phyloP scores from a whole-genome alignment of 2,113 vertebrate genomes.

The Aspiorhynchus laticeps region DNA sequence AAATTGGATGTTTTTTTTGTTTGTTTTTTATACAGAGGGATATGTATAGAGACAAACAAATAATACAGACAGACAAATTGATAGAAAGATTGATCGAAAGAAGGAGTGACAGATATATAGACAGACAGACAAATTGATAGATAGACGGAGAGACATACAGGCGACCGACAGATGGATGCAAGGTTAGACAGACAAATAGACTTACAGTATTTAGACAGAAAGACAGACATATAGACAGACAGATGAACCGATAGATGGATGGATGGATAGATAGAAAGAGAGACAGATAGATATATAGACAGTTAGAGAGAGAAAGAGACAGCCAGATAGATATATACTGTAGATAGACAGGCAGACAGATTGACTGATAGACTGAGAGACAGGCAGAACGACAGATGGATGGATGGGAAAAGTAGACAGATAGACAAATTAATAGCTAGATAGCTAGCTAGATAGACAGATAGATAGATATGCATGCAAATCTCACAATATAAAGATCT shows the following conservation, averaged over 20 bases:
- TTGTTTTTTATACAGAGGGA: not conserved
- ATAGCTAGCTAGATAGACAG: rapidly evolving
- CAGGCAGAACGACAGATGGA: not conserved
- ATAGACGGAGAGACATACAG: no score
- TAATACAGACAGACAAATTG: not conserved
- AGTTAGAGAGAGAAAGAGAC: not conserved
- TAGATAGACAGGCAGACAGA: not conserved
- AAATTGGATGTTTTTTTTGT: not conserved
- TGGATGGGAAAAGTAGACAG: not conserved
- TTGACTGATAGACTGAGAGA: not conserved
- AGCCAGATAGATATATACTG: not conserved
- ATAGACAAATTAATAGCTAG: not conserved
- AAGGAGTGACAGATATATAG: not conserved
- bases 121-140: no score
- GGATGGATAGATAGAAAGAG: not conserved
- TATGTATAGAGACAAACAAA: not conserved
- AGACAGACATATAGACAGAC: no score
- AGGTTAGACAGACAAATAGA: not conserved
- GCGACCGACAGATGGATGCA: not conserved
- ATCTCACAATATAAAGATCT: no score
- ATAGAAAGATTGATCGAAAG: not conserved
- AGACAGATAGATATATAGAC: not conserved
- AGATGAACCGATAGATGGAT: no score
- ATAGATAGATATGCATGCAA: not conserved
- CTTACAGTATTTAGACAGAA: no score